A percentile compares a stretch with the other conserved stretches of the same genome.
Conservation (phyloP, 2,797 vertebrate genomes). For the Schizopygopsis malacanthus region DNA sequence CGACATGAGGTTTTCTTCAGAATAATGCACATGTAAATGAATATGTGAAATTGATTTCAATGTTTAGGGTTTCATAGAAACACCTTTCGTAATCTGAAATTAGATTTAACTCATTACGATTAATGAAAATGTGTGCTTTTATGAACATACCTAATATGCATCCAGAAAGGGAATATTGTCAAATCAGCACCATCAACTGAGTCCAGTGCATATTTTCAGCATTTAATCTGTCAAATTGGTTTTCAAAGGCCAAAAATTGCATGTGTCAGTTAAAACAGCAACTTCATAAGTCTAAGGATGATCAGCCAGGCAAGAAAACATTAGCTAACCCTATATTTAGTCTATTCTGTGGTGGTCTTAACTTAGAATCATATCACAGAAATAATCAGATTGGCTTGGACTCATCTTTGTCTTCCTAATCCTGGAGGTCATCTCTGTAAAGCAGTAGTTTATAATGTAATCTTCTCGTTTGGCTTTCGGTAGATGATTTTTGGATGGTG, state of each 20-base stretch:
- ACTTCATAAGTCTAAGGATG: slow-evolving; percentile 68
- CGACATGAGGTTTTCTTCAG: not conserved
- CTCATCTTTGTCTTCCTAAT: slow-evolving; percentile 51
- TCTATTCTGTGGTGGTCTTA: slow-evolving; percentile 82
- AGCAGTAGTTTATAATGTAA: slow-evolving; percentile 62
- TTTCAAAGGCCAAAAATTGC: slow-evolving; percentile 23
- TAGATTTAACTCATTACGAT: too few relatives aligned
- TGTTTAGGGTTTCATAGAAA: not conserved
- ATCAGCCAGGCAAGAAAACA: slow-evolving; percentile 77
- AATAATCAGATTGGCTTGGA: slow-evolving; percentile 42
- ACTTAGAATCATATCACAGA: slow-evolving; percentile 63
- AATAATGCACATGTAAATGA: not conserved
- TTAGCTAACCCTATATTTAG: slow-evolving; percentile 81
- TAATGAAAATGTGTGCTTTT: not conserved
- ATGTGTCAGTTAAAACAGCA: slow-evolving; percentile 56
- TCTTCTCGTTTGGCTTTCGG: slow-evolving; percentile 72
- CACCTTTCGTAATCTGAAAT: not conserved
- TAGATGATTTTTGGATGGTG: slow-evolving; percentile 76
- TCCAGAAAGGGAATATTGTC: not conserved
- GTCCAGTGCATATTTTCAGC: not conserved
- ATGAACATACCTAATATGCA: not conserved
- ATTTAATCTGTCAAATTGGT: not conserved
- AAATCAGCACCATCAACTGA: not conserved
- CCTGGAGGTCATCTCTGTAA: slow-evolving; percentile 65
- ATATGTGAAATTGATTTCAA: not conserved